Percentiles rank a stretch among this genome's conserved stretches.
Evolutionary conservation across 1,140 invertebrate species (phyloP).

Genomic region (Lineus longissimus): DNA sequence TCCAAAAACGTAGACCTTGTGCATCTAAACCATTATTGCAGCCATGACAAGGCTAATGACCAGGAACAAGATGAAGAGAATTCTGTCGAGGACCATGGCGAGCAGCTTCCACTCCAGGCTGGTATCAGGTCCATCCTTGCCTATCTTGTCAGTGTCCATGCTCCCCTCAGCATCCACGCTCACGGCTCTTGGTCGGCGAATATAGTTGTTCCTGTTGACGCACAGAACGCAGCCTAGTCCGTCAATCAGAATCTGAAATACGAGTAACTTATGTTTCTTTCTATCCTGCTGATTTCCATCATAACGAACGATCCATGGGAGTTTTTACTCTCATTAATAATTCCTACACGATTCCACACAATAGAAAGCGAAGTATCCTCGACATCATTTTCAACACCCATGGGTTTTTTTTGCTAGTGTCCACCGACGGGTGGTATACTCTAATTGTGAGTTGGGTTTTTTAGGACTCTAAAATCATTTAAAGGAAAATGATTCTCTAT

Average conservation of each 20-base stretch:
- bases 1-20: neutral
- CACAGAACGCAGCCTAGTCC: slow-evolving; percentile 11
- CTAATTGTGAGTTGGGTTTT: no score
- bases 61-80: slow-evolving; percentile 33
- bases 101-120: slow-evolving; percentile 42
- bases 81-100: slow-evolving; percentile 35
- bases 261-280: neutral
- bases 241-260: slow-evolving; percentile 16
- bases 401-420: no score
- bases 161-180: slow-evolving; percentile 23
- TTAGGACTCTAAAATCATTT: no score
- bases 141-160: slow-evolving; percentile 31
- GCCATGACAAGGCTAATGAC: slow-evolving; percentile 32
- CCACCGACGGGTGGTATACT: no score
- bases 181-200: neutral
- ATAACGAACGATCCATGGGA: no score
- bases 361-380: no score
- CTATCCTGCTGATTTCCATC: no score
- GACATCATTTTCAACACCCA: no score
- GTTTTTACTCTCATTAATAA: no score
- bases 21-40: slow-evolving; percentile 26
- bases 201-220: slow-evolving; percentile 10
- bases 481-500: no score
- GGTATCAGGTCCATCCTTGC: slow-evolving; percentile 27
- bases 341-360: no score